A percentile compares a stretch with the other conserved stretches of the same genome.
These are phyloP conservation scores for Zosterops japonicus DNA, from an alignment of 2,113 vertebrate genomes.

Conservation along the genomic window DNA sequence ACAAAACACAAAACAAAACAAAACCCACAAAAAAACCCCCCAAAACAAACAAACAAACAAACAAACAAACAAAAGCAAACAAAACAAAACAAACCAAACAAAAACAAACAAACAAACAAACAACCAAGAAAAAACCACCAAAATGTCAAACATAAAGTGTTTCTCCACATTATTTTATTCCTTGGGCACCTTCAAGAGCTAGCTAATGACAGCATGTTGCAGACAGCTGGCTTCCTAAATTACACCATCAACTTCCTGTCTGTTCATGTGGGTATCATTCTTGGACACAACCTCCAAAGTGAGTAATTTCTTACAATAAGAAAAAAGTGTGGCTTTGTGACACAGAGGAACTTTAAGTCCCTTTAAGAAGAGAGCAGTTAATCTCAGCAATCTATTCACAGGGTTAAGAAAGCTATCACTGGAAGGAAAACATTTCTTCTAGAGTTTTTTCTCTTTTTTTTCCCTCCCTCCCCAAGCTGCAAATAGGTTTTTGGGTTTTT, in stretches of 20 bases:
- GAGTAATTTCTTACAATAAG: neutral
- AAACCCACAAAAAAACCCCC: too few relatives aligned
- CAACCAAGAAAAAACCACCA: neutral
- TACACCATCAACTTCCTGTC: neutral
- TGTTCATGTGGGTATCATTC: neutral
- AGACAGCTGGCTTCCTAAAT: neutral
- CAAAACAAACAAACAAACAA: neutral
- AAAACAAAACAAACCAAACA: too few relatives aligned
- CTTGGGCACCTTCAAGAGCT: neutral
- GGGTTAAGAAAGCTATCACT: neutral
- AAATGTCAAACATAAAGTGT: neutral
- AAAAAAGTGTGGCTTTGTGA: neutral
- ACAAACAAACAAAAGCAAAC: neutral
- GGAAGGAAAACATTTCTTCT: neutral
- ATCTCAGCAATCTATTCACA: neutral
- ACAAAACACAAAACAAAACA: too few relatives aligned
- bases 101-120: too few relatives aligned
- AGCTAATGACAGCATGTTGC: neutral
- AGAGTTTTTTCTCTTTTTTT: neutral
- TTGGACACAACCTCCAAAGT: neutral
- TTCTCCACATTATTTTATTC: neutral
- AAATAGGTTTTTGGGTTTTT: neutral
- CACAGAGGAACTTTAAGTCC: neutral
- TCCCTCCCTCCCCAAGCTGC: too few relatives aligned
- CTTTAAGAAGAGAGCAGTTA: neutral